Evolutionary conservation across 2,888 invertebrate genomes (phyloP), one percentile per base, ranked within the genome.

Genomic region (Teleiodes luculella): DNA sequence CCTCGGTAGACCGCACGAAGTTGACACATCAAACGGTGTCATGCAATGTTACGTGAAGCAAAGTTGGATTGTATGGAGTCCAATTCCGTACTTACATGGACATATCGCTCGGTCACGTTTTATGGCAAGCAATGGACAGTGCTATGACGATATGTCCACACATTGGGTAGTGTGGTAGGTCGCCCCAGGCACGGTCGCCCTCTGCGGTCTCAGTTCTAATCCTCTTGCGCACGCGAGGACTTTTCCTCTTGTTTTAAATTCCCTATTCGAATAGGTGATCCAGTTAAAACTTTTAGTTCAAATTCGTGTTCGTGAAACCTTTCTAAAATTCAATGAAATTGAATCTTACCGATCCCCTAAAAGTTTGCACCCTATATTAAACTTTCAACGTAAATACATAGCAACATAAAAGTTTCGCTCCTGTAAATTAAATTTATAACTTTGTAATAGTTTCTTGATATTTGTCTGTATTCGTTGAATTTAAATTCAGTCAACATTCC

Each of bases 221-320:
- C 82, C 79, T 86, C 78, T 87, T 84, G 73, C 66, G 65, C 65
- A 61, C 67, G 62, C 62, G 63, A 66, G 70, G 75, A 84, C 80
- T 83, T 85, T 83, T 80, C 72, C 80, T 77, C 76, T 70, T 75
- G 78, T 80, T 86, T 86, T 82, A 85, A 86, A 88, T 84, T 76
- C 68, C 60, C 67, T 64, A 71, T 75, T 78, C 70, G 74, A 70
- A 79, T 78, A 78, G 78, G 80, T 80, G 85, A 86, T 85, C 83
- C 79, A 76, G 76, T 86, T 86, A 80, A 75, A 85, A 87, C 76
- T 87, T 84, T 74, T 67, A 76, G 74, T 78, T 72, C 76, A 80
- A 83, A 83, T 84, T 81, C 65, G 68, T 79, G 78, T 83, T 82
- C 57, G 52, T 52, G 53, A 58, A 56, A 56, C 61, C 60, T 63